Conservation (phyloP, 2,888 invertebrate species). For the Melieria omissa region DNA sequence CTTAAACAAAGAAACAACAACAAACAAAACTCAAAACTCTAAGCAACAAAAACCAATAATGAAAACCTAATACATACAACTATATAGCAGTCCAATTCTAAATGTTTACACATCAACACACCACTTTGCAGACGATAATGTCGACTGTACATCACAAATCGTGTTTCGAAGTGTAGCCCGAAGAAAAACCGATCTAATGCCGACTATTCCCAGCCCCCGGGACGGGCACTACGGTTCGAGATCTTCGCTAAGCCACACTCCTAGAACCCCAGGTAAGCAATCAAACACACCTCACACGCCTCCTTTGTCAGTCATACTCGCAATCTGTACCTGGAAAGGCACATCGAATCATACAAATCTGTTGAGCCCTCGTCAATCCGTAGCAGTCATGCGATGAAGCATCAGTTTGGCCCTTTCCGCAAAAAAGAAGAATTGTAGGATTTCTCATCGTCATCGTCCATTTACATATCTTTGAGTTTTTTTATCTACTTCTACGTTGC, state of each 20-base stretch:
- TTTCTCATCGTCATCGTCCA: no score
- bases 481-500: background rate
- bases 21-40: no score
- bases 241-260: slow-evolving; percentile 68
- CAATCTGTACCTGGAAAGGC: no score
- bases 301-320: no score
- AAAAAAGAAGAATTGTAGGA: no score
- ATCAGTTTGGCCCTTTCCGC: background rate
- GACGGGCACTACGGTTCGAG: slow-evolving; percentile 70
- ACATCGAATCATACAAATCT: background rate
- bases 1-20: no score
- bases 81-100: no score
- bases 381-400: slow-evolving; percentile 10
- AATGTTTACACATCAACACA: slow-evolving; percentile 5
- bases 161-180: slow-evolving; percentile 84
- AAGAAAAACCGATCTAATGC: slow-evolving; percentile 90
- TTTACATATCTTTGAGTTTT: background rate
- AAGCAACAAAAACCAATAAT: no score
- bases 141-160: slow-evolving; percentile 69
- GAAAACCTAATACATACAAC: no score
- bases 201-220: slow-evolving; percentile 83
- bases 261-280: slow-evolving; percentile 68
- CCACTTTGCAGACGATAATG: slow-evolving; percentile 64
- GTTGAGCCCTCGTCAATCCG: background rate
- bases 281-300: slow-evolving; percentile 27